A percentile compares a stretch with the other conserved stretches of the same genome.
Evolutionary conservation across 2,113 vertebrate genomes (phyloP).

Genomic region (Archilochus colubris): DNA sequence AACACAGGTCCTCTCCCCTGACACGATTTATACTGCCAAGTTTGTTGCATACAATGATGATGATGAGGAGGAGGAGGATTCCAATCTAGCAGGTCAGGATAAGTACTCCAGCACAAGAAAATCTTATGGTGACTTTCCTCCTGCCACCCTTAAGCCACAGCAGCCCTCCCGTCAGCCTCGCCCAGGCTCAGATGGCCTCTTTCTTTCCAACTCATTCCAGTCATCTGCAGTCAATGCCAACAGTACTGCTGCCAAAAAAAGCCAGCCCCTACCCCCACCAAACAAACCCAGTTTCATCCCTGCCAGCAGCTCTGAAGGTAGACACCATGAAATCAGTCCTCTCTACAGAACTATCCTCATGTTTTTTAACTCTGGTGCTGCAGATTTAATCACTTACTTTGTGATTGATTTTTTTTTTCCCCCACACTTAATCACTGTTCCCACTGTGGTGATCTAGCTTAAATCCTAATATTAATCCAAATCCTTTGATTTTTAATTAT

Average conservation of each 20-base stretch:
- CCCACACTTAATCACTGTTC: conserved; percentile 28
- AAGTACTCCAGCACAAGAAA: conserved; percentile 88
- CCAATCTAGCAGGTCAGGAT: conserved; percentile 93
- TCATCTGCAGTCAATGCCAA: conserved; percentile 91
- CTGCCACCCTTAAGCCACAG: conserved; percentile 78
- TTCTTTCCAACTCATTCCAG: conserved; percentile 92
- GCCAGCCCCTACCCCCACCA: conserved; percentile 81
- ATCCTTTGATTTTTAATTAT: conserved; percentile 42
- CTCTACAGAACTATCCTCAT: conserved; percentile 50
- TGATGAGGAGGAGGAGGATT: conserved; percentile 82
- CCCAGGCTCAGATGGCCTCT: conserved; percentile 93
- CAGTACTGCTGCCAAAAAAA: conserved; percentile 86
- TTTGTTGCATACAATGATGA: conserved; percentile 94
- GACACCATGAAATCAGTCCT: conserved; percentile 70
- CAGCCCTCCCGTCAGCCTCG: conserved; percentile 86
- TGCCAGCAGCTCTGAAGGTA: conserved; percentile 86
- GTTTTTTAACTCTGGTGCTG: conserved; percentile 36
- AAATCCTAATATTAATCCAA: conserved; percentile 30
- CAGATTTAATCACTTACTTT: conserved; percentile 31
- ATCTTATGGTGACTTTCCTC: conserved; percentile 90
- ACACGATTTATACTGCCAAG: conserved; percentile 98
- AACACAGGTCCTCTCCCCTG: conserved; percentile 96
- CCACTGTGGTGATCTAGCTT: conserved; percentile 54
- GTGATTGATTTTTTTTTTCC: conserved; percentile 19
- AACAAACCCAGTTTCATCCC: conserved; percentile 83